These are phyloP conservation scores for Trichogramma dendrolimi DNA, from an alignment of 2,888 invertebrate species.

Conservation along the genomic window DNA sequence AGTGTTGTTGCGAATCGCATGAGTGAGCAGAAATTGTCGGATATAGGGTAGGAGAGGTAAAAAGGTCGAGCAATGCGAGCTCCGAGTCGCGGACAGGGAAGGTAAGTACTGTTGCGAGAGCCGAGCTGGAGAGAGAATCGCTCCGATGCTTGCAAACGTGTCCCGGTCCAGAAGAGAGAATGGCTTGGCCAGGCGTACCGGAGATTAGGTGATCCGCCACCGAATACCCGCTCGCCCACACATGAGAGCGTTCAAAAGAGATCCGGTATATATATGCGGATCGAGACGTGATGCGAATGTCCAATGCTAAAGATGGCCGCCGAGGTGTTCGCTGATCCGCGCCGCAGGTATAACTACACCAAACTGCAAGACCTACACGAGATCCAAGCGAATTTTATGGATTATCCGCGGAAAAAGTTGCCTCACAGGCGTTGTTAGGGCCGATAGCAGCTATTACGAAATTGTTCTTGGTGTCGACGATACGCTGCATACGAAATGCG, in stretches of 20 bases:
- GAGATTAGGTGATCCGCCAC: conserved; percentile 19
- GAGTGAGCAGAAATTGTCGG: neutral
- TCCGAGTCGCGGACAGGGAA: neutral
- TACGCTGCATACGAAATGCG: too few relatives aligned
- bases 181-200: neutral
- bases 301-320: neutral
- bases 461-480: too few relatives aligned
- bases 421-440: too few relatives aligned
- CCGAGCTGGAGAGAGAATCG: neutral
- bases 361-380: conserved; percentile 9
- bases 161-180: too few relatives aligned
- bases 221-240: neutral
- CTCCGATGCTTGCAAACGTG: too few relatives aligned
- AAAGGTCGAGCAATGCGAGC: neutral
- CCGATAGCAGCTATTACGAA: too few relatives aligned
- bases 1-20: too few relatives aligned
- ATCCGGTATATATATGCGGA: conserved; percentile 1
- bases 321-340: neutral
- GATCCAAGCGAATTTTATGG: conserved; percentile 18
- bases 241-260: conserved; percentile 9
- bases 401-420: neutral
- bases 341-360: conserved; percentile 17
- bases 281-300: conserved; percentile 22
- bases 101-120: neutral
- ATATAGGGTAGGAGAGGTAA: conserved; percentile 12